phyloP scores from a whole-genome alignment of 1,140 invertebrate genomes.

The Colletes latitarsis region DNA sequence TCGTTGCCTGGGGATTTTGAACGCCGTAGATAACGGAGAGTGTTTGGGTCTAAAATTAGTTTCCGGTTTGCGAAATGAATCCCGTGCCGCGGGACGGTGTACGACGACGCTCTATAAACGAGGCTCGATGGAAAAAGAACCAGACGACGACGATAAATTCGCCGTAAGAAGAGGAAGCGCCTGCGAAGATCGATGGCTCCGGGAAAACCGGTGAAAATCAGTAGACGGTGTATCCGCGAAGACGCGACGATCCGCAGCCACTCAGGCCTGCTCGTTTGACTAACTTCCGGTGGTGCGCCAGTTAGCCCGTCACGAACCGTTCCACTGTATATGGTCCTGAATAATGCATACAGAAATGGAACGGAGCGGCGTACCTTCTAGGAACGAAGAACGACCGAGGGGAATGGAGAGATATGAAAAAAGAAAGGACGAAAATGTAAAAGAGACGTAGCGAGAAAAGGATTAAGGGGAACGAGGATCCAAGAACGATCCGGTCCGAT shows the following conservation, averaged over 20 bases:
- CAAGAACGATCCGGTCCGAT: conserved; percentile 32
- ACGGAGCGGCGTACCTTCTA: conserved; percentile 11
- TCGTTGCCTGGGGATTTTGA: too few species aligned
- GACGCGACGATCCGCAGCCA: conserved; percentile 55
- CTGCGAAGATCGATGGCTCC: neutral
- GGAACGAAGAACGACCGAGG: conserved; percentile 27
- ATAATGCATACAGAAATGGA: conserved; percentile 61
- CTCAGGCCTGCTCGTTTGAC: conserved; percentile 59
- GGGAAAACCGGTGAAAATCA: conserved; percentile 42
- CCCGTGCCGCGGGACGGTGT: too few species aligned
- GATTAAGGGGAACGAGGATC: conserved; percentile 11
- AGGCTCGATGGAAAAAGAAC: too few species aligned
- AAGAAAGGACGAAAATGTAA: neutral
- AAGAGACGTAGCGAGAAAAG: conserved; percentile 12
- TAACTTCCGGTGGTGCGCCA: conserved; percentile 65
- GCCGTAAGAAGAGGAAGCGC: neutral
- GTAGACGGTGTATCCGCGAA: conserved; percentile 61
- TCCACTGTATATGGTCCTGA: conserved; percentile 55
- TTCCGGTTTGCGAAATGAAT: too few species aligned
- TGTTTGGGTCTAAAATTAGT: too few species aligned
- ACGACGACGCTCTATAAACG: too few species aligned
- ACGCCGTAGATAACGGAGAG: too few species aligned
- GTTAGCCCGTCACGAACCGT: conserved; percentile 62
- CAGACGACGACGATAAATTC: neutral
- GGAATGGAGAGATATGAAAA: neutral